phyloP scores from a whole-genome alignment of 2,888 invertebrate species.

The Lacanobia wlatinum region DNA sequence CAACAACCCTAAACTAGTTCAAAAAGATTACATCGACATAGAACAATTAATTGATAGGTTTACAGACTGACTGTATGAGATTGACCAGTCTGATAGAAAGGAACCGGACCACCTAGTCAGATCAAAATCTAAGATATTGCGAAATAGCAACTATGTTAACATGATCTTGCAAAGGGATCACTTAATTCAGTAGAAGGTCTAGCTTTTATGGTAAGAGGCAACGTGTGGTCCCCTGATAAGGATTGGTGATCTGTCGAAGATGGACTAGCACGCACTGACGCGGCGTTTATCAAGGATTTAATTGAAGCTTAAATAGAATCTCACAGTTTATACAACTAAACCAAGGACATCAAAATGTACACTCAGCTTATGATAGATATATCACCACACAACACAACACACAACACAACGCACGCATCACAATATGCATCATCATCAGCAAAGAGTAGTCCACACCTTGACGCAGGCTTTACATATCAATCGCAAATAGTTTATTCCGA shows the following conservation, averaged over 20 bases:
- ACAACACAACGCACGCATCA: too few relatives aligned
- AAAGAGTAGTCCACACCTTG: not conserved
- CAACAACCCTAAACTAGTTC: slow-evolving; percentile 23
- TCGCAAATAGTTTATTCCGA: not conserved
- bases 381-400: too few relatives aligned
- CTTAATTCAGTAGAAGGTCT: slow-evolving; percentile 47
- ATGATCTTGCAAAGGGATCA: slow-evolving; percentile 55
- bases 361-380: too few relatives aligned
- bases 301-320: not conserved
- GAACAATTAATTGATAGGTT: slow-evolving; percentile 64
- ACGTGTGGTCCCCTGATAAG: slow-evolving; percentile 39
- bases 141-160: slow-evolving; percentile 57
- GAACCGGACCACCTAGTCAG: slow-evolving; percentile 63
- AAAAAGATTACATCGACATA: slow-evolving; percentile 48
- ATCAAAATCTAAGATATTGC: slow-evolving; percentile 61
- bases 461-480: too few relatives aligned
- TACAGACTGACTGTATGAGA: slow-evolving; percentile 58
- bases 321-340: not conserved
- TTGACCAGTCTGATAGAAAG: slow-evolving; percentile 50
- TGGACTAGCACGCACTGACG: not conserved
- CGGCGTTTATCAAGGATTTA: not conserved
- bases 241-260: slow-evolving; percentile 8
- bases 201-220: slow-evolving; percentile 35
- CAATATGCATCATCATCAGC: not conserved
- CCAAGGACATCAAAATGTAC: too few relatives aligned